A percentile compares a stretch with the other conserved stretches of the same genome.
Evolutionary conservation across 1,140 invertebrate species (phyloP).

Genomic region (Lycorma delicatula): DNA sequence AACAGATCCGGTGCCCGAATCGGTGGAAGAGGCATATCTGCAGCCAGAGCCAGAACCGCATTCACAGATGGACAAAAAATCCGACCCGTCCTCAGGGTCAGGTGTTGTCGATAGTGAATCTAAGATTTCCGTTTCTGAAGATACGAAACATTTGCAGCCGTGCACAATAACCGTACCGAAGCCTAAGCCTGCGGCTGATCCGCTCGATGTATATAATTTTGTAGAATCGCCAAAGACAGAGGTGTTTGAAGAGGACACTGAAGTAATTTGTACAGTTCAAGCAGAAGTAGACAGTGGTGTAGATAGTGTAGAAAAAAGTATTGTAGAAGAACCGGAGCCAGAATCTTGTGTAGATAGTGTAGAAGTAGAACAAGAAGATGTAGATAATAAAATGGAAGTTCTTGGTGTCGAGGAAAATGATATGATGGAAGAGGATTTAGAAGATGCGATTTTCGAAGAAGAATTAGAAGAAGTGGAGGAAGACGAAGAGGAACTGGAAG

Average conservation of each 20-base stretch:
- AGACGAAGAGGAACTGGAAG: constrained; percentile 42
- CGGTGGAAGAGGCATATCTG: too few relatives aligned
- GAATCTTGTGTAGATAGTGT: too few relatives aligned
- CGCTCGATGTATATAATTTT: constrained; percentile 16
- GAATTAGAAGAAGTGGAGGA: constrained; percentile 37
- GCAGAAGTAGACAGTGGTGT: constrained; percentile 1
- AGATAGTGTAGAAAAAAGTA: not conserved
- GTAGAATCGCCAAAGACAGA: constrained; percentile 17
- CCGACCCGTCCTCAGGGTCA: too few relatives aligned
- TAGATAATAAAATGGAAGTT: not conserved
- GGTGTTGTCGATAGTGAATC: too few relatives aligned
- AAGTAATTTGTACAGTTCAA: too few relatives aligned
- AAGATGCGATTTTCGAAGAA: constrained; percentile 34
- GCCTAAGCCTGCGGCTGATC: not conserved
- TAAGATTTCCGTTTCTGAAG: too few relatives aligned
- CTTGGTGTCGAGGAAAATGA: not conserved
- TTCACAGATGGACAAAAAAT: too few relatives aligned
- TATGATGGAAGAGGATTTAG: constrained; percentile 8
- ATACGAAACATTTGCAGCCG: too few relatives aligned
- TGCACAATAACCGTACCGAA: too few relatives aligned
- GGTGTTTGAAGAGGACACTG: constrained; percentile 17
- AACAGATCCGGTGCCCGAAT: too few relatives aligned
- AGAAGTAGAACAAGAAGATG: not conserved
- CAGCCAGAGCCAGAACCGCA: too few relatives aligned
- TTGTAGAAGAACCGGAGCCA: constrained; percentile 7